These are phyloP conservation scores for Stercorarius parasiticus DNA, from an alignment of 2,113 vertebrate species.

Conservation along the genomic window DNA sequence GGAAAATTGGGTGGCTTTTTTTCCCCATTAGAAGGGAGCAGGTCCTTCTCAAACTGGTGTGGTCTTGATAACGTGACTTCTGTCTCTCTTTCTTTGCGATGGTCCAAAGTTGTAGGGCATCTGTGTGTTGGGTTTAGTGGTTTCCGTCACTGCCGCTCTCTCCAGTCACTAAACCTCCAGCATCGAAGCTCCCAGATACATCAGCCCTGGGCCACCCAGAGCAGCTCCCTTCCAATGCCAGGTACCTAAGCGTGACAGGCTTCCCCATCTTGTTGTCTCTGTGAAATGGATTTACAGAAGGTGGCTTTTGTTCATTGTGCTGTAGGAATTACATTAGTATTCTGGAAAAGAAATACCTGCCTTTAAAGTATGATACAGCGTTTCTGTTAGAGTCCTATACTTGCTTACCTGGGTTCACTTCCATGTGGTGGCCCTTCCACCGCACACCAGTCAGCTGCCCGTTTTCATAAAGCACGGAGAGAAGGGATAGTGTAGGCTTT, in stretches of 20 bases:
- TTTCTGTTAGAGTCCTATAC: background rate
- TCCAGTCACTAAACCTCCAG: background rate
- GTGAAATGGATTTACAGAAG: background rate
- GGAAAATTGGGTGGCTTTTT: background rate
- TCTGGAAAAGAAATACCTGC: background rate
- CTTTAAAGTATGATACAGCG: background rate
- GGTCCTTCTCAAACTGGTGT: background rate
- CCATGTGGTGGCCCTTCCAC: background rate
- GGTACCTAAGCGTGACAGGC: background rate
- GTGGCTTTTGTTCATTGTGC: background rate
- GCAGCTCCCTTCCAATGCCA: background rate
- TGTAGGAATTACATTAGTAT: background rate
- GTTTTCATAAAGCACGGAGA: accelerated
- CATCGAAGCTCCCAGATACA: background rate
- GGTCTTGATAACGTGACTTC: background rate
- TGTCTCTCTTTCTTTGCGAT: background rate
- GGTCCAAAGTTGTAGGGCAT: background rate
- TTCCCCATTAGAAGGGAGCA: background rate
- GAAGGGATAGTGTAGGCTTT: background rate
- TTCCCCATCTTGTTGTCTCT: background rate
- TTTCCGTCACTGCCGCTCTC: background rate
- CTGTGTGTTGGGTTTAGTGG: background rate
- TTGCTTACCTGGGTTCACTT: background rate
- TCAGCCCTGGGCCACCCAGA: background rate
- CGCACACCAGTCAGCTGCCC: background rate